Base-by-base conservation (phyloP, 2,113 vertebrate genomes). In the Ivindomyrus marchei region DNA sequence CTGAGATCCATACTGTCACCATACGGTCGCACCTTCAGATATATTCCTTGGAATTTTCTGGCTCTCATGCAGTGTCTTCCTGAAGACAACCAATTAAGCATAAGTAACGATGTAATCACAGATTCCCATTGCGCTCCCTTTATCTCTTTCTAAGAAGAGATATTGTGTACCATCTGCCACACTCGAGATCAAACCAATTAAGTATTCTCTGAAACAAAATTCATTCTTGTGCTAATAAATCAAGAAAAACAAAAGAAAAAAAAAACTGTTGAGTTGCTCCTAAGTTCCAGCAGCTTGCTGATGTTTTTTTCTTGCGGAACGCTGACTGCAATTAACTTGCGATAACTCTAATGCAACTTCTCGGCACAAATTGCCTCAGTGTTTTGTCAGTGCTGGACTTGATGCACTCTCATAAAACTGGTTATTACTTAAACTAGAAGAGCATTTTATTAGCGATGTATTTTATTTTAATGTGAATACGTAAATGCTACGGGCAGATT, bases 101-200 rank as follows among this genome's bases (percentile, higher is more conserved):
- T 77, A 77, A 77, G 70, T 77, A 77, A 77, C 70, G 70, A 39
- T 77, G 70, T 77, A 87, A 50, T 87, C 21, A 27, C 85, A 6
- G 49, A 31, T 87, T 87, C 47, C 85, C 47, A 87, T 49, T 17
- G 47, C 7, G 47, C 47, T 6, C n/a, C 15, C 70, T 52, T 52
- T 27, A 52, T 31, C 85, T 85, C n/a, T 87, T 31, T 47, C 85
- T 87, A 87, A 85, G n/a, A 87, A 77, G 70, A 77, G 70, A 31
- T 50, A 87, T 87, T 31, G 85, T 50, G 49, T 13, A 87, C 85
- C 85, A 87, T 87, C 85, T 87, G 85, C 85, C 46, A 52, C 85
- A n/a, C n/a, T 87, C 49, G 21, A 87, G 49, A 87, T 87, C n/a
- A 47, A 49, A 80, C 74, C 74, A 80, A 80, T 80, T 80, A 50